Evolutionary conservation across 2,113 vertebrate genomes (phyloP).

Genomic region (Pardalotus punctatus): DNA sequence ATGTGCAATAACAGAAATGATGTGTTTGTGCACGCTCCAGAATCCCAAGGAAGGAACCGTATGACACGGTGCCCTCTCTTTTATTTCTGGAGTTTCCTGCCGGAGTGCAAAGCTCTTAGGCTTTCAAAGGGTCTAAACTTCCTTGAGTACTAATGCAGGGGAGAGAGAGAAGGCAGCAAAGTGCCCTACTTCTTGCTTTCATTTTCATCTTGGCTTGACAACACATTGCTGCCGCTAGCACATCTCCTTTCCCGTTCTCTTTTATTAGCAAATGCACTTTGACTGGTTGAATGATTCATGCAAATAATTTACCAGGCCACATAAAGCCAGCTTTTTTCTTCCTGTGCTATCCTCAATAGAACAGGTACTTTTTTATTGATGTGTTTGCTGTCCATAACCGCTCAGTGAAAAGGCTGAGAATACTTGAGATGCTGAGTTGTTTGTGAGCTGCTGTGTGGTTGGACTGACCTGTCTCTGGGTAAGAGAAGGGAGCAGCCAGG

Average conservation of each 20-base stretch:
- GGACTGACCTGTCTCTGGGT: not conserved
- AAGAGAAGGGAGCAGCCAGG: not conserved
- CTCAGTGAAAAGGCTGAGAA: not conserved
- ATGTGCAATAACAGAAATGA: not conserved
- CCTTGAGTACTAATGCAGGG: not conserved
- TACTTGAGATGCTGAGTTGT: not conserved
- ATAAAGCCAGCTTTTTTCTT: not conserved
- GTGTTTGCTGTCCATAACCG: not conserved
- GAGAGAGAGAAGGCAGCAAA: not conserved
- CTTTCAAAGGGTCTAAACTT: not conserved
- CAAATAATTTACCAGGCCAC: not conserved
- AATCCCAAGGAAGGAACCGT: not conserved
- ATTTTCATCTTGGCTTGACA: not conserved
- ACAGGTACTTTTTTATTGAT: not conserved
- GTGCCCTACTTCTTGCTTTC: slow-evolving; percentile 12
- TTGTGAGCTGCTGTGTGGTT: not conserved
- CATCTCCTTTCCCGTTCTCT: not conserved
- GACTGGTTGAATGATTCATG: slow-evolving; percentile 39
- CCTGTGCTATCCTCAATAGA: not conserved
- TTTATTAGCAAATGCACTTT: slow-evolving; percentile 29
- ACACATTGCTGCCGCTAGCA: not conserved
- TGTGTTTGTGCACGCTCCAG: not conserved
- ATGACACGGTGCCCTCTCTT: not conserved
- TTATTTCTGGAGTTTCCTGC: not conserved
- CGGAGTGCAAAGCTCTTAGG: not conserved